Evolutionary conservation across 2,113 vertebrate genomes (phyloP), one percentile per base, ranked within the genome.

Genomic region (Cygnus buccinator): DNA sequence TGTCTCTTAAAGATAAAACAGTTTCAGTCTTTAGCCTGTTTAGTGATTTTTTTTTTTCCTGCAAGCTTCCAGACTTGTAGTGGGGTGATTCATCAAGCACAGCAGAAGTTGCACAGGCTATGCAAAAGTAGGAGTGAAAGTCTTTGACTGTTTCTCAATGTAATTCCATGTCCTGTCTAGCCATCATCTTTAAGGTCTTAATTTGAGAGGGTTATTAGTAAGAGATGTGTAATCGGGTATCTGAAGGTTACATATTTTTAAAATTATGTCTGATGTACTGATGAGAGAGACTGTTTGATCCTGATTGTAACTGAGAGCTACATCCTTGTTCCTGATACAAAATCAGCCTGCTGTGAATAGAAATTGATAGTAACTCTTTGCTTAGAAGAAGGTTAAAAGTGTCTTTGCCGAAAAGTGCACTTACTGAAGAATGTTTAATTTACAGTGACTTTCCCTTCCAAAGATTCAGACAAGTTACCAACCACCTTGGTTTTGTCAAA

Each of bases 1-100:
- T 77, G 71, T 31, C 55, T 93, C 50, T 67, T 70, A 77, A 62
- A 93, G 85, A 93, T 55, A 94, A 63, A 57, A 23, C 6, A 44
- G 3, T 37, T 73, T 6, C 13, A 81, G 44, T 22, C 54, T 54
- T 79, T 44, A 31, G 29, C 41, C 78, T 78, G 35, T 31, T 71
- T 33, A 43, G 43, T 37, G n/a, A 46, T 62, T 23, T 46, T 46
- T 46, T 20, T 48, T 52, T 48, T 65, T 20, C 1, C 15, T 73
- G n/a, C 20, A 54, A n/a, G 26, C 57, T 89, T 87, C 35, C 52
- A 52, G n/a, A 54, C n/a, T 81, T 22, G 23, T 54, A 22, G 22
- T 25, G 23, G 33, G 28, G 11, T 75, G 77, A 87, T 84, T 95
- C 50, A 71, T 73, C 7, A 10, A 9, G 6, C 10, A 7, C 6